A percentile compares a stretch with the other conserved stretches of the same genome.
Evolutionary conservation across 1,140 invertebrate species (phyloP).

Genomic region (Cephus cinctus): DNA sequence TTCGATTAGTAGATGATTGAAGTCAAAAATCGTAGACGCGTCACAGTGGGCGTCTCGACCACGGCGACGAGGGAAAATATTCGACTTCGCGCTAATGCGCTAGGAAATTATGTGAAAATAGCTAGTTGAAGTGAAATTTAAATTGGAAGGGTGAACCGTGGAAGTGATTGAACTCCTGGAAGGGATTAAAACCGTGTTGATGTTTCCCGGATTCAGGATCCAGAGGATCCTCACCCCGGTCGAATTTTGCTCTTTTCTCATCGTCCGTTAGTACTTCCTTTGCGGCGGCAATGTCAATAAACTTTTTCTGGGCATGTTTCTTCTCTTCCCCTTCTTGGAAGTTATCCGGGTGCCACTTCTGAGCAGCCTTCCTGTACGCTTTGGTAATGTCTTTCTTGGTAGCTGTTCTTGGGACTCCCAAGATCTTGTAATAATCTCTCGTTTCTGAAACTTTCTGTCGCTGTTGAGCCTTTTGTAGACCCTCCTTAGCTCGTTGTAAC

Average conservation of each 20-base stretch:
- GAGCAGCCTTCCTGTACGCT: conserved; percentile 95
- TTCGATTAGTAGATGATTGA: too few relatives aligned
- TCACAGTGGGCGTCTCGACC: too few relatives aligned
- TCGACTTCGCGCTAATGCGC: too few relatives aligned
- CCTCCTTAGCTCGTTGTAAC: conserved; percentile 83
- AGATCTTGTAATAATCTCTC: conserved; percentile 98
- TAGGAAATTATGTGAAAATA: conserved; percentile 1
- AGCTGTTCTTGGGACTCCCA: conserved; percentile 82
- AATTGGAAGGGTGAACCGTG: conserved; percentile 90
- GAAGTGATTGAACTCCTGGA: conserved; percentile 82
- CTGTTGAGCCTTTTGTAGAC: conserved; percentile 86
- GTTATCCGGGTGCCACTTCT: conserved; percentile 99
- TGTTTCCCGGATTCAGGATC: conserved; percentile 84
- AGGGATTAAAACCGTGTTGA: conserved; percentile 75
- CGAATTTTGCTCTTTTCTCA: conserved; percentile 91
- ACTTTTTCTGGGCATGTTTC: conserved; percentile 95
- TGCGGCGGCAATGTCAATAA: conserved; percentile 98
- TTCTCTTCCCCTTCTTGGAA: conserved; percentile 88
- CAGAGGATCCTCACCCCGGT: conserved; percentile 93
- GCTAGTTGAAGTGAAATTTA: conserved; percentile 91
- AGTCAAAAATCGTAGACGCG: too few relatives aligned
- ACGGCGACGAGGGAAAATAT: too few relatives aligned
- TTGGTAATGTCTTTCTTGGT: conserved; percentile 92
- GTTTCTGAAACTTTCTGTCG: conserved; percentile 91
- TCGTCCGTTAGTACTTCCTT: conserved; percentile 90